A percentile compares a stretch with the other conserved stretches of the same genome.
Conservation (phyloP, 2,113 vertebrate species). For the Tragelaphus strepsiceros region DNA sequence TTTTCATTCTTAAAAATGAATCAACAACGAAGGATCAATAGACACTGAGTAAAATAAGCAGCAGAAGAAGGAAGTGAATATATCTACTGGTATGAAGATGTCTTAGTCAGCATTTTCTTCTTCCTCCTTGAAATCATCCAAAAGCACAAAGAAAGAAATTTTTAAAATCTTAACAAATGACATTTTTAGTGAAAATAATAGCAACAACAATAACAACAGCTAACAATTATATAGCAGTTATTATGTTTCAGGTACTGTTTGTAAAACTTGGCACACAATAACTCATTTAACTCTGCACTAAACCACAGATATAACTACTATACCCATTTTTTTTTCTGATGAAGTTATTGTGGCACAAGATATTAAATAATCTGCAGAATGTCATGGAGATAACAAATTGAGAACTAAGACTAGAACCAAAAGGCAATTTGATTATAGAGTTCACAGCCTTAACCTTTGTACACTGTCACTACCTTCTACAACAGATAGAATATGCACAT, state of each 20-base stretch:
- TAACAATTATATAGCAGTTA: not conserved
- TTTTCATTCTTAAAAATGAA: not conserved
- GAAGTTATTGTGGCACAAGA: not conserved
- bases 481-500: not conserved
- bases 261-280: not conserved
- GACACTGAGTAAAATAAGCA: not conserved
- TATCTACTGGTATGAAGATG: not conserved
- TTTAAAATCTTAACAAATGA: not conserved
- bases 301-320: too few relatives aligned
- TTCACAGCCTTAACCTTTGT: not conserved
- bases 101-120: not conserved
- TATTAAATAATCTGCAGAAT: not conserved
- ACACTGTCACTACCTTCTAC: not conserved
- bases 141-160: not conserved
- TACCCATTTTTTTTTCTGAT: not conserved
- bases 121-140: not conserved
- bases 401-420: not conserved
- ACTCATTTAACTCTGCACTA: not conserved
- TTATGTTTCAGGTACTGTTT: not conserved
- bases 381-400: not conserved
- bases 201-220: not conserved
- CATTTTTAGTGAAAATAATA: not conserved
- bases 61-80: not conserved
- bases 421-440: not conserved
- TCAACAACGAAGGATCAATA: not conserved